Conservation (phyloP, 2,113 vertebrate genomes). For the Chloropsis cyanopogon region DNA sequence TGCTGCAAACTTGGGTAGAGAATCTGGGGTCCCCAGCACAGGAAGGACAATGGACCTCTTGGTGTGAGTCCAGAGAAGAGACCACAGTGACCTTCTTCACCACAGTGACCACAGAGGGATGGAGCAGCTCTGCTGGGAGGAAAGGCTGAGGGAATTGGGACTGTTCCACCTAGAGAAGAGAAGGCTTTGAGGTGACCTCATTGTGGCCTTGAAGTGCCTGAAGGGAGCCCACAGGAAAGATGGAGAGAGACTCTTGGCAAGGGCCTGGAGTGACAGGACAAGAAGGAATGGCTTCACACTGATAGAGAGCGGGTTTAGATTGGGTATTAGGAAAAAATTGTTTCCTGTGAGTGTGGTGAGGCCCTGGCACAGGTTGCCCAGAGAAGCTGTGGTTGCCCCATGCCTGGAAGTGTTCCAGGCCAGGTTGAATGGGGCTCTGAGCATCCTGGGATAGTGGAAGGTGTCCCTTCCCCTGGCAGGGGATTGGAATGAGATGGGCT, state of each 20-base stretch:
- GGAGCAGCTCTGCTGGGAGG: not conserved
- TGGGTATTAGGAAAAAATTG: fast-evolving
- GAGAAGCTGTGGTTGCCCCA: not conserved
- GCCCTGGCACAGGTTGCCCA: not conserved
- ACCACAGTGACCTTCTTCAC: not conserved
- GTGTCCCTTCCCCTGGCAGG: not conserved
- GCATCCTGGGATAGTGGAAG: fast-evolving
- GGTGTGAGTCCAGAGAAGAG: not conserved
- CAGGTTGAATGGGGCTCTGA: not conserved
- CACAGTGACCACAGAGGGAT: not conserved
- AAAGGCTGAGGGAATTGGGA: not conserved
- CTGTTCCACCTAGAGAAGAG: not conserved
- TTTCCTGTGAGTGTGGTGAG: not conserved
- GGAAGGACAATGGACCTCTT: not conserved
- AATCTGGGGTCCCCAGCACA: not conserved
- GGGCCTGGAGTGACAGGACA: not conserved
- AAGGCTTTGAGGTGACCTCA: not conserved
- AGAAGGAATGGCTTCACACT: not conserved
- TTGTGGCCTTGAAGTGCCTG: fast-evolving
- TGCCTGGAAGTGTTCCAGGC: fast-evolving
- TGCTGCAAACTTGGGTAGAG: not conserved
- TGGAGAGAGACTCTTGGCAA: not conserved
- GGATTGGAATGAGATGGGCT: fast-evolving
- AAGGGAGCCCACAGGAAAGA: not conserved
- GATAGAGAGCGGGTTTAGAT: fast-evolving